Base-by-base conservation (phyloP, 2,888 invertebrate genomes). In the Fragum sueziense region DNA sequence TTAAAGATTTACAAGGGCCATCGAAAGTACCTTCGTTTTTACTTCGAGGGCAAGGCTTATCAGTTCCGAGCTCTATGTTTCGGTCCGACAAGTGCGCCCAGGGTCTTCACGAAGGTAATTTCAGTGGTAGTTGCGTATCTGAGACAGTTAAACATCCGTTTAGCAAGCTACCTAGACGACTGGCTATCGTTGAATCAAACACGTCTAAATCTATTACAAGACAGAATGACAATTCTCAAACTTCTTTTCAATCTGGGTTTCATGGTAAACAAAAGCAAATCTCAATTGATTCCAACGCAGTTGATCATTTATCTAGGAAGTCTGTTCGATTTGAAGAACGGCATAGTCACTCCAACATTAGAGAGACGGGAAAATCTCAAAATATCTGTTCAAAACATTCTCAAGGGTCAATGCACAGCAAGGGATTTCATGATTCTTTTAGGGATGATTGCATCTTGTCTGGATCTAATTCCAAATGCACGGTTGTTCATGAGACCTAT, bases 11-110 rank as follows among this genome's bases (percentile, higher is more conserved):
- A 20, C 37, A 47, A 7, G 34, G 47, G 37, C 29, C 79, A 82
- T 47, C 54, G 71, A n/a, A 62, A 74, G 54, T 82, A 65, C 59
- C 82, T 79, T 4, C 73, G 76, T 20, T 82, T 82, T 62, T 33
- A 25, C 11, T 37, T 76, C 52, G 31, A 76, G 33, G 59, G 74
- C 9, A 68, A 22, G 65, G 67, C 51, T 6, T 77, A 79, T 33
- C 74, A 77, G 37, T 77, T 71, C 25, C n/a, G 57, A 57, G 79
- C 52, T 31, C 47, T 82, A 4, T 72, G 78, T 54, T 83, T 80
- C 47, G 82, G 80, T 11, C 79, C 79, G 54, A 74, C 74, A 29
- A 27, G 41, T 17, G 72, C 77, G 22, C 80, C 74, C 11, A 33
- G 77, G 31, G 74, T 73, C 1, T 82, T 82, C 33, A 69, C 70